Conservation (phyloP, 2,797 vertebrate species). For the Erithacus rubecula region DNA sequence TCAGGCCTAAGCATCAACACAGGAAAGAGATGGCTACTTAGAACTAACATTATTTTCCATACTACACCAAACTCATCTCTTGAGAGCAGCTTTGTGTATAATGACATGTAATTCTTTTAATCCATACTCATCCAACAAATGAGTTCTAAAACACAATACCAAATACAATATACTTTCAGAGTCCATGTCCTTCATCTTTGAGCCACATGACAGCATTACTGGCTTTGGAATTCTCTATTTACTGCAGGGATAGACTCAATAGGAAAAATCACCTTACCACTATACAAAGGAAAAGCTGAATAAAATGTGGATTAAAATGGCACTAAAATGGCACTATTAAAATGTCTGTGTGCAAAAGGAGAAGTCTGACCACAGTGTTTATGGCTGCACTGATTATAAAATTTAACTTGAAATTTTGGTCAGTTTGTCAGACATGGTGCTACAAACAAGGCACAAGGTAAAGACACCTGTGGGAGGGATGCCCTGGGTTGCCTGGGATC, state of each 20-base stretch:
- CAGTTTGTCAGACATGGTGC: not conserved
- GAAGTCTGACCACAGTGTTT: not conserved
- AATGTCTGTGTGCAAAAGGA: not conserved
- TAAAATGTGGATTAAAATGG: not conserved
- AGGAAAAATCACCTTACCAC: not conserved
- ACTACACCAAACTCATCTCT: not conserved
- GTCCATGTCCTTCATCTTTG: not conserved
- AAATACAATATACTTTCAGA: not conserved
- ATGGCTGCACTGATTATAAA: not conserved
- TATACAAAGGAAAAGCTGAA: not conserved
- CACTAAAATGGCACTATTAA: too few relatives aligned
- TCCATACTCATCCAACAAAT: not conserved
- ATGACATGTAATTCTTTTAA: not conserved
- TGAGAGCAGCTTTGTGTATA: not conserved
- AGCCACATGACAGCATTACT: not conserved
- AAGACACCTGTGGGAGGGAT: fast-evolving
- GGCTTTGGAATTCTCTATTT: not conserved
- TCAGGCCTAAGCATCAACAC: not conserved
- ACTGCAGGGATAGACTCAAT: not conserved
- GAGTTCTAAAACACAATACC: not conserved
- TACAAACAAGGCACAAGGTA: not conserved
- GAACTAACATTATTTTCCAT: not conserved
- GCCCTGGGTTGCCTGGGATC: not conserved
- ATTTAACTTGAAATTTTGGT: not conserved
- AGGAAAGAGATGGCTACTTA: not conserved